phyloP scores from a whole-genome alignment of 2,797 vertebrate genomes.

The Acrossocheilus wenchowensis region DNA sequence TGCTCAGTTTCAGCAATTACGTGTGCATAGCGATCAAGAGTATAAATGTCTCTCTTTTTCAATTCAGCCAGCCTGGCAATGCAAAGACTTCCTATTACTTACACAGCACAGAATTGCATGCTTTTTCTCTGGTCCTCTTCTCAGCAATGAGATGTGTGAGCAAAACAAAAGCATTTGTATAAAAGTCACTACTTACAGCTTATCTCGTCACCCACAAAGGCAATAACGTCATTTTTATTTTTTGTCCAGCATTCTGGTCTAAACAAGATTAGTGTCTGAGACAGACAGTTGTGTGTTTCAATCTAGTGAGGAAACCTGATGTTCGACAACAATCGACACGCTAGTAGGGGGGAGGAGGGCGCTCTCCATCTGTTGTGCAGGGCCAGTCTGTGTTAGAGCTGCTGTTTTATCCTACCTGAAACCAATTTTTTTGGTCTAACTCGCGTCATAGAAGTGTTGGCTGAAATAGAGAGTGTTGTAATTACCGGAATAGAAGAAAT shows the following conservation, averaged over 20 bases:
- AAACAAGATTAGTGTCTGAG: constrained; percentile 54
- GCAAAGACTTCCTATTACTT: constrained; percentile 32
- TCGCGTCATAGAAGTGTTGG: constrained; percentile 37
- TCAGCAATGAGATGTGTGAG: background rate
- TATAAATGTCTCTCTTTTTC: constrained; percentile 51
- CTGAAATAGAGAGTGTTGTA: constrained; percentile 50
- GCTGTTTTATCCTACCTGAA: constrained; percentile 27
- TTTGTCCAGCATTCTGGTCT: constrained; percentile 12
- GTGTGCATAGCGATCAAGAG: constrained; percentile 31
- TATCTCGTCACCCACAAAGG: constrained; percentile 46
- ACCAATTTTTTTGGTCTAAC: background rate
- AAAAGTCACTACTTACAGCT: constrained; percentile 30
- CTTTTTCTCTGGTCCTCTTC: constrained; percentile 5
- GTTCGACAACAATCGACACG: constrained; percentile 24
- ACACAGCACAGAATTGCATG: constrained; percentile 8
- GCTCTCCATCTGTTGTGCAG: constrained; percentile 59
- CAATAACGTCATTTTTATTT: constrained; percentile 4
- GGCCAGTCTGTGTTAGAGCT: constrained; percentile 16
- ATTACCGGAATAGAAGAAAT: constrained; percentile 55
- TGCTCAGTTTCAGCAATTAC: constrained; percentile 33
- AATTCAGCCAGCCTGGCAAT: constrained; percentile 18
- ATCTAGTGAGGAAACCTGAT: constrained; percentile 36
- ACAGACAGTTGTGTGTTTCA: constrained; percentile 53
- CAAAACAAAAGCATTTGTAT: constrained; percentile 31
- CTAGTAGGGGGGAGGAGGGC: constrained; percentile 39